A percentile compares a stretch with the other conserved stretches of the same genome.
Conservation (phyloP, 2,888 invertebrate species). For the Urechis unicinctus region DNA sequence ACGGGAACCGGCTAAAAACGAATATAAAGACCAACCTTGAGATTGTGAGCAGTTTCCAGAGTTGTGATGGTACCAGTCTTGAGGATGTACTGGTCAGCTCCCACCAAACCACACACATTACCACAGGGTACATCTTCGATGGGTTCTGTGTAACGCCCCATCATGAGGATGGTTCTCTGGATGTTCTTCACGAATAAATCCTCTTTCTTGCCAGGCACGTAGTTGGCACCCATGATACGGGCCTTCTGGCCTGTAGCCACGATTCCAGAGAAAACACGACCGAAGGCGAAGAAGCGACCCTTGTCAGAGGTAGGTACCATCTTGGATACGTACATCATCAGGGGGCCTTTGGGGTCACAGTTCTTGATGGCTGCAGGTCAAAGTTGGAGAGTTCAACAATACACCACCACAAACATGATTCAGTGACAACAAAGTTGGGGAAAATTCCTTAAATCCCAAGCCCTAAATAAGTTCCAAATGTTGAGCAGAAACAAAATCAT, state of each 20-base stretch:
- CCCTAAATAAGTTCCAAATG: background rate
- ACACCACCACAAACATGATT: background rate
- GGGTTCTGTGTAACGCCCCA: constrained; percentile 99
- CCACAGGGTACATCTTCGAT: constrained; percentile 99
- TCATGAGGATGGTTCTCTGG: constrained; percentile 99
- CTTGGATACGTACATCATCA: constrained; percentile 99
- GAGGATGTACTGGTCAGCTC: constrained; percentile 98
- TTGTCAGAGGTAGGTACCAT: constrained; percentile 99
- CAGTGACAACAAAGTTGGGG: background rate
- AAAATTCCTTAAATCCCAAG: background rate
- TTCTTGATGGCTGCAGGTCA: constrained; percentile 60
- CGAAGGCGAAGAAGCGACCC: constrained; percentile 99
- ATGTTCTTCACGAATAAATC: constrained; percentile 98
- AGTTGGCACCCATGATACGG: constrained; percentile 99
- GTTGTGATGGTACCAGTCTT: constrained; percentile 99
- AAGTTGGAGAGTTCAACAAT: too few relatives aligned
- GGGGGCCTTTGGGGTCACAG: constrained; percentile 92
- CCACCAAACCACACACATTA: constrained; percentile 99
- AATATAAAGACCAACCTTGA: constrained; percentile 66
- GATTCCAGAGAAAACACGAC: constrained; percentile 98
- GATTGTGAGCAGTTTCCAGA: constrained; percentile 98
- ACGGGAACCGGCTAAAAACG: too few relatives aligned
- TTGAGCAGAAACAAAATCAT: background rate
- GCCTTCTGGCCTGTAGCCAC: constrained; percentile 62
- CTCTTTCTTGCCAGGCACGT: constrained; percentile 94